Base-by-base conservation (phyloP, 1,140 invertebrate species). In the Sitophilus oryzae region DNA sequence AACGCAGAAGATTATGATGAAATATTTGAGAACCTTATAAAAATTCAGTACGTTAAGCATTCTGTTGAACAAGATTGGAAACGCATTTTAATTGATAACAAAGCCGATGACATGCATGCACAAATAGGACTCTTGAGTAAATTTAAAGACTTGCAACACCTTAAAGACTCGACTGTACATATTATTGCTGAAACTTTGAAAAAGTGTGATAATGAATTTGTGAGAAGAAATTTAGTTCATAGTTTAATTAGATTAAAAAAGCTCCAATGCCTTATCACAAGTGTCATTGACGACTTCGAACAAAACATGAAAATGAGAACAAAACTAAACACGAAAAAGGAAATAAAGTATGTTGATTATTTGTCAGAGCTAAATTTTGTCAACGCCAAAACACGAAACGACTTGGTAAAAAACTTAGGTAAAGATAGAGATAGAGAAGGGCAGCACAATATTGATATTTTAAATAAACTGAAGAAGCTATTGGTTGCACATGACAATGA, bases 281-380 rank as follows among this genome's bases (percentile, higher is more conserved):
- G 55, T 30, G 54, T 66, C 5, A 58, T 65, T 0, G 61, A 62
- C 34, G 54, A 60, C 36, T 66, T 62, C 22, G 59, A 61, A 9
- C 54, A 65, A 25, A 45, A 57, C 8, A 55, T 66, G 18, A 53
- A 62, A 21, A 59, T 61, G 37, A 56, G 58, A 14, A 61, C 56
- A 0, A 36, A 49, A 11, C 63, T 61, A 10, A 56, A 60, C 23
- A 46, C 54, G 1, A 44, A 52, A 35, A 65, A 62, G 36, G 63
- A 67, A 58, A 64, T 66, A 15, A 64, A 64, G 56, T 59, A 56
- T 20, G 54, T 66, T 2, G 62, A 67, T 25, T 64, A 40, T 36
- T 38, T 66, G 1, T 20, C 48, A 3, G 58, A 42, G 14, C 21
- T 65, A 8, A 50, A 61, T n/a, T 64, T 67, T 44, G 52, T 15